Conservation (phyloP, 2,797 vertebrate species). For the Chromobotia macracanthus region DNA sequence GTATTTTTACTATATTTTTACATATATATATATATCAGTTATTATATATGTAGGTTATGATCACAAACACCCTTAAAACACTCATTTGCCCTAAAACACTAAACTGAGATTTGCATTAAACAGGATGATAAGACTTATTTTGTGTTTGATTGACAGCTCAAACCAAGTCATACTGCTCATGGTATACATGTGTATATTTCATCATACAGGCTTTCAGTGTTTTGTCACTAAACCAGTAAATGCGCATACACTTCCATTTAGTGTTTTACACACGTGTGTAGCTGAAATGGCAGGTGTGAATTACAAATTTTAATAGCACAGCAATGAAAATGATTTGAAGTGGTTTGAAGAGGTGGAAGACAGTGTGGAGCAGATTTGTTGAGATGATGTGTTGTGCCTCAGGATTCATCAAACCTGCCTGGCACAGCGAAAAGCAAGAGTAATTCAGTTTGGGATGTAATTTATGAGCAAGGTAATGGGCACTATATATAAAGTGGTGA, state of each 20-base stretch:
- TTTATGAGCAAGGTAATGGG: conserved; percentile 79
- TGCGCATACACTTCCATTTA: conserved; percentile 36
- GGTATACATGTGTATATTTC: conserved; percentile 56
- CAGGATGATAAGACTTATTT: conserved; percentile 5
- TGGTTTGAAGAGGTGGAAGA: conserved; percentile 80
- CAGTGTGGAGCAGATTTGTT: conserved; percentile 81
- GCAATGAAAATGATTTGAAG: conserved; percentile 86
- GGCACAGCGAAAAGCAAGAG: conserved; percentile 79
- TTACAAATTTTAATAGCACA: conserved; percentile 83
- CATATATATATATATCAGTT: not conserved
- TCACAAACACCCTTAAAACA: not conserved
- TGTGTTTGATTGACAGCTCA: conserved; percentile 38
- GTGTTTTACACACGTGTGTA: conserved; percentile 66
- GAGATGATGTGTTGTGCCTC: conserved; percentile 82
- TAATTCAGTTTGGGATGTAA: conserved; percentile 75
- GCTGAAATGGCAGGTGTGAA: conserved; percentile 79
- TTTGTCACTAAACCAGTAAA: conserved; percentile 61
- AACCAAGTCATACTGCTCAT: conserved; percentile 21
- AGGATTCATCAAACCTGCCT: conserved; percentile 82
- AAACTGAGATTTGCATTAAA: not conserved
- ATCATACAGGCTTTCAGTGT: conserved; percentile 10
- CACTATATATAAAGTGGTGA: conserved; percentile 66
- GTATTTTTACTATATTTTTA: no score
- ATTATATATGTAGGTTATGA: not conserved
- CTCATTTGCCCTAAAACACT: not conserved